These are phyloP conservation scores for Microcebus ravelobensis DNA, from an alignment of 2,113 vertebrate species.

Conservation along the genomic window DNA sequence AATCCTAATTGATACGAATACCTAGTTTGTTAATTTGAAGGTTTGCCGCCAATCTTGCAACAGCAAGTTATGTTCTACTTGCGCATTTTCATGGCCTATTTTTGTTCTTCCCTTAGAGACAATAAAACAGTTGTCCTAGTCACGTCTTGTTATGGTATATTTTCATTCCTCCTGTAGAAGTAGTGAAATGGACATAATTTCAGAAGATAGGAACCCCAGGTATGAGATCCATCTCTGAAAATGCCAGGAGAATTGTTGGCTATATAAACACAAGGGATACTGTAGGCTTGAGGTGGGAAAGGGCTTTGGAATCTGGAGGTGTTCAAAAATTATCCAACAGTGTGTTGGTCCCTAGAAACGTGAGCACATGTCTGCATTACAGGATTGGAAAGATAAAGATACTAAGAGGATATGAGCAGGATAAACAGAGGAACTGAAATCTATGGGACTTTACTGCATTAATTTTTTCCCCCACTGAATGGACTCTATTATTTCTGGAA, in stretches of 20 bases:
- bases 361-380: background rate
- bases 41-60: background rate
- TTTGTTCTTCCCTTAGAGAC: background rate
- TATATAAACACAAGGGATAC: background rate
- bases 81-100: background rate
- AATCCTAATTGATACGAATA: background rate
- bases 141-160: background rate
- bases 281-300: background rate
- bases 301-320: background rate
- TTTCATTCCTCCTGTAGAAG: background rate
- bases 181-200: background rate
- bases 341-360: background rate
- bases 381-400: background rate
- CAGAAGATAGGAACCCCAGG: background rate
- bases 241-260: background rate
- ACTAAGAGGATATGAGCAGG: background rate
- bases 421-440: conserved; percentile 25
- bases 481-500: background rate
- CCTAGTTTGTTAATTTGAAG: background rate
- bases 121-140: background rate
- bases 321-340: background rate
- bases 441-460: background rate
- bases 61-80: background rate
- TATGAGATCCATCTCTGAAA: background rate
- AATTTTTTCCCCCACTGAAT: background rate